phyloP scores from a whole-genome alignment of 2,888 invertebrate genomes.

The Myathropa florea region DNA sequence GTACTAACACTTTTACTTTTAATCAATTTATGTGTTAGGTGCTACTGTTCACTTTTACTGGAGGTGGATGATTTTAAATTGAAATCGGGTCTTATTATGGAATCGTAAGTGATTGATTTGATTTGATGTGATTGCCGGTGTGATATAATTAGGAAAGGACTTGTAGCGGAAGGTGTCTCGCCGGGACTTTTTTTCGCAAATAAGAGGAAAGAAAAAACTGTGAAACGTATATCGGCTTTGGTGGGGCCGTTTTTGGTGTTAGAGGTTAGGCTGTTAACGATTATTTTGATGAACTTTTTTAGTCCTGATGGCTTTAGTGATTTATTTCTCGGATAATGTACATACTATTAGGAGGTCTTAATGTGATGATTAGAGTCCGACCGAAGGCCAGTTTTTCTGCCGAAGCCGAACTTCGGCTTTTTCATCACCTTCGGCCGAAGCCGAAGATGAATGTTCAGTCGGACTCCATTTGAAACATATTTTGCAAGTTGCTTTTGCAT shows the following conservation, averaged over 20 bases:
- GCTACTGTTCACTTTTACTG: slow-evolving; percentile 70
- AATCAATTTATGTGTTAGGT: slow-evolving; percentile 66
- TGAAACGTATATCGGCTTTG: not conserved
- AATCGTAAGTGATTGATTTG: slow-evolving; percentile 62
- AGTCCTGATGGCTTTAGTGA: not conserved
- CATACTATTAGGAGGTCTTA: no score
- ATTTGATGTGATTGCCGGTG: slow-evolving; percentile 51
- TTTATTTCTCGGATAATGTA: no score
- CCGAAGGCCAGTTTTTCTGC: no score
- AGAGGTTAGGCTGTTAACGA: not conserved
- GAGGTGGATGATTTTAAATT: slow-evolving; percentile 57
- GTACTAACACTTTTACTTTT: slow-evolving; percentile 71
- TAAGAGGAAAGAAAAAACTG: not conserved
- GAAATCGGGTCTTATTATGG: slow-evolving; percentile 58
- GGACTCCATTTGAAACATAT: no score
- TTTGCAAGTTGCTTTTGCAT: no score
- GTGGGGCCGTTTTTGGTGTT: not conserved
- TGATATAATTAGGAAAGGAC: slow-evolving; percentile 55
- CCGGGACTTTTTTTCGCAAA: not conserved
- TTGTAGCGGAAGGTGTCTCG: slow-evolving; percentile 24
- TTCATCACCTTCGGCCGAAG: no score
- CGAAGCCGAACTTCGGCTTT: no score
- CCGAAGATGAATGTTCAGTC: no score
- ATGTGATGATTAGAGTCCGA: no score
- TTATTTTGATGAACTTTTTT: not conserved